These are phyloP conservation scores for Saccostrea cuccullata DNA, from an alignment of 1,140 invertebrate genomes.

Conservation along the genomic window DNA sequence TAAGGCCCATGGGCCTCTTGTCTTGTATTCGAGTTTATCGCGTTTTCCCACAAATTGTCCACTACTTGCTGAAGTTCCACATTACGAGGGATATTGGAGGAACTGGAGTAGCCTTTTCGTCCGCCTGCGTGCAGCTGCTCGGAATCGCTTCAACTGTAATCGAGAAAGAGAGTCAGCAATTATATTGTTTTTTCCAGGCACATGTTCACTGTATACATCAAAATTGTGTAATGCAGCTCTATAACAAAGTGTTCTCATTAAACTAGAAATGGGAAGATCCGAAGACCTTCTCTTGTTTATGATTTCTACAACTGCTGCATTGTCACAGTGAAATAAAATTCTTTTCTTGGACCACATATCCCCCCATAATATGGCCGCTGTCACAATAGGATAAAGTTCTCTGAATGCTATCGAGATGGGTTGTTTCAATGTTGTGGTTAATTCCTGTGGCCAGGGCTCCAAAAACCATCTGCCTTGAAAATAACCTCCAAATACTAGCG, in stretches of 20 bases:
- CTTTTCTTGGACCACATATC: neutral
- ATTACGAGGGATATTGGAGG: no score
- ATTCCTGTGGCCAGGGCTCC: no score
- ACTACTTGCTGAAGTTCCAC: no score
- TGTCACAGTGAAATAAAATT: constrained; percentile 47
- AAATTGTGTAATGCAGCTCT: no score
- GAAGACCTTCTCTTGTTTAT: no score
- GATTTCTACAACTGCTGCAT: constrained; percentile 35
- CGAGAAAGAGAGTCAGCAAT: constrained; percentile 54
- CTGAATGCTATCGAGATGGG: no score
- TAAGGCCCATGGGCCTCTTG: no score
- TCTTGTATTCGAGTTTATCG: no score
- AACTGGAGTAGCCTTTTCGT: neutral
- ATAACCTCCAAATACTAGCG: constrained; percentile 23
- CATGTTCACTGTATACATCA: constrained; percentile 4
- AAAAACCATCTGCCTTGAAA: neutral
- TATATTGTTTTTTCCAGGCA: constrained; percentile 42
- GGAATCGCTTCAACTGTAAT: constrained; percentile 51
- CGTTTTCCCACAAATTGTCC: no score
- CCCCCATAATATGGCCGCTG: constrained; percentile 50
- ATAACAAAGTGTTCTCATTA: no score
- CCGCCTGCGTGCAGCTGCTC: constrained; percentile 1
- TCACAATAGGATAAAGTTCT: constrained; percentile 50
- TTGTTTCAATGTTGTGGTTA: no score
- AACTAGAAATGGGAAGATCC: no score